Base-by-base conservation (phyloP, 2,113 vertebrate species). In the Cebidichthys violaceus region DNA sequence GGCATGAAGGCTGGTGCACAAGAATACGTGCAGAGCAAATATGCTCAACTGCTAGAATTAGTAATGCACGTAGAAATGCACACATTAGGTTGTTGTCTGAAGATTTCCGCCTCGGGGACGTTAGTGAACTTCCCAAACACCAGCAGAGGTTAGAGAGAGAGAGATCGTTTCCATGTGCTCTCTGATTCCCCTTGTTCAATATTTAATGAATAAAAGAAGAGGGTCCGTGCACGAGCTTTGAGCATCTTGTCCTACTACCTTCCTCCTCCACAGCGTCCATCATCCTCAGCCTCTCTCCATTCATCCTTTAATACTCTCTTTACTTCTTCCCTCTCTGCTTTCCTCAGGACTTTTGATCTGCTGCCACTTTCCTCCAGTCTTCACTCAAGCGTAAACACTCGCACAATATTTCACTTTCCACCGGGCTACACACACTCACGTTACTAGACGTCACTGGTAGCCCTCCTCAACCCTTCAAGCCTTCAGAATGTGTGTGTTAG, bases 161-260 rank as follows among this genome's bases (percentile, higher is more conserved):
- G 68, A 65, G 66, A 70, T 90, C 76, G 59, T 75, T 75, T 89
- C 77, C 71, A 82, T 47, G 50, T 64, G 75, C 35, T 83, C 81
- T 91, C 86, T 83, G 81, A 81, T 91, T 90, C 81, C 37, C 9
- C 9, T 70, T 75, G 70, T 75, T 92, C 55, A 91, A 92, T 92
- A 88, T 90, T 92, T 92, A 90, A 92, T 90, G 54, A 50, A 1
- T 33, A 45, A 33, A 35, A 83, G 39, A 73, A 37, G 45, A 79
- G 35, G 76, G 77, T 84, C 86, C 61, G 79, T 33, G 27, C 45
- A 17, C 15, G 27, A 62, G 70, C 82, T 83, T 71, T 79, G 67
- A 82, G 71, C 79, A 80, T 73, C 29, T 27, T 22, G 66, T 52
- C 6, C 62, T 65, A 35, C 68, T 55, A 18, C 24, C 33, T 39